Conservation (phyloP, 2,888 invertebrate species). For the Cephus runcator region DNA sequence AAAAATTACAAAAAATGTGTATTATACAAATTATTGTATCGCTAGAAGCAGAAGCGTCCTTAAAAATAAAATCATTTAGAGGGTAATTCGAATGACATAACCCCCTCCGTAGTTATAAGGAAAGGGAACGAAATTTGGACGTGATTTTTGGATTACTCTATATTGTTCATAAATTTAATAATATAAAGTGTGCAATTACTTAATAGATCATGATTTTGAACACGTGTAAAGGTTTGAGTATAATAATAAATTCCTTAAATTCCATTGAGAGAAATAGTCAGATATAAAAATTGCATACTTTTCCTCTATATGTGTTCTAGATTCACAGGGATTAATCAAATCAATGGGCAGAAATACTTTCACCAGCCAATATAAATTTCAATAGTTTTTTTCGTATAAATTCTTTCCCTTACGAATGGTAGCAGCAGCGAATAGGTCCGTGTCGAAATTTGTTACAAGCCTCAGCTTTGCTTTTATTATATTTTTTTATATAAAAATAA, state of each 20-base stretch:
- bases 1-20: too few relatives aligned
- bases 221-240: neutral
- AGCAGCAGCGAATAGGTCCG: neutral
- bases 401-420: neutral
- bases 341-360: neutral
- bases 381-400: neutral
- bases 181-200: too few relatives aligned
- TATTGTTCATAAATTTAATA: too few relatives aligned
- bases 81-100: too few relatives aligned
- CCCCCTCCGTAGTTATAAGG: too few relatives aligned
- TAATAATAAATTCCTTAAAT: neutral
- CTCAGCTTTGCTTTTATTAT: neutral
- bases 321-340: neutral
- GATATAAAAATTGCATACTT: neutral
- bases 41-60: too few relatives aligned
- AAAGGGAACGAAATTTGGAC: too few relatives aligned
- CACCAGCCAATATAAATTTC: neutral
- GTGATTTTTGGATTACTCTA: too few relatives aligned
- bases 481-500: neutral
- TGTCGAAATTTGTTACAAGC: neutral
- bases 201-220: neutral
- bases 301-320: neutral
- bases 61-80: too few relatives aligned
- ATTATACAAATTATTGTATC: too few relatives aligned
- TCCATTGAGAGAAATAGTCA: neutral